phyloP scores from a whole-genome alignment of 2,113 vertebrate genomes.

The Malaclemys terrapin region DNA sequence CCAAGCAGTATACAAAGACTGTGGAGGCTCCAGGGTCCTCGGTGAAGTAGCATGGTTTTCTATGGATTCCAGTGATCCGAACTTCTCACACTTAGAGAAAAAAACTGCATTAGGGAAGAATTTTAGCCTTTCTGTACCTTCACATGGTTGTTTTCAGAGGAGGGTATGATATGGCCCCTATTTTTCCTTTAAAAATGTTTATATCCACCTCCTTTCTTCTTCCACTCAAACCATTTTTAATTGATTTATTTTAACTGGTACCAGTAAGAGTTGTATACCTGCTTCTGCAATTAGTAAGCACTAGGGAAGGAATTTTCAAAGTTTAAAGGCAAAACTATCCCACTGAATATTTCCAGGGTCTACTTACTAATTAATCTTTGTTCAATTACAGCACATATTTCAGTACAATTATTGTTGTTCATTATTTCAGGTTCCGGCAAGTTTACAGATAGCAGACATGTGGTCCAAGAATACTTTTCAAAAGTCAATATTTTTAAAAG shows the following conservation, averaged over 20 bases:
- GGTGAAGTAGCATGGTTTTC: not conserved
- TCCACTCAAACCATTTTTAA: not conserved
- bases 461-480: constrained; percentile 54
- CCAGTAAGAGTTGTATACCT: not conserved
- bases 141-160: not conserved
- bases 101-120: not conserved
- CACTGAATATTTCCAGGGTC: constrained; percentile 48
- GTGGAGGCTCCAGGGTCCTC: not conserved
- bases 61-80: not conserved
- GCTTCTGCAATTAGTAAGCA: constrained; percentile 27
- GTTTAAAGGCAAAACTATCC: constrained; percentile 35
- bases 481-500: constrained; percentile 54
- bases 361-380: constrained; percentile 33
- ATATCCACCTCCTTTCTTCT: not conserved
- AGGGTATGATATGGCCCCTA: not conserved
- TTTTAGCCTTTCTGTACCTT: not conserved
- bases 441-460: constrained; percentile 13
- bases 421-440: constrained; percentile 60
- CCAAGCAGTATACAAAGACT: not conserved
- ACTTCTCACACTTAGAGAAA: not conserved
- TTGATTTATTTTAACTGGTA: not conserved
- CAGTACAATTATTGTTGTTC: constrained; percentile 55
- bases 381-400: constrained; percentile 64
- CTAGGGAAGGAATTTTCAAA: constrained; percentile 9
- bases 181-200: not conserved